phyloP scores from a whole-genome alignment of 2,113 vertebrate genomes.

The Piaya cayana region DNA sequence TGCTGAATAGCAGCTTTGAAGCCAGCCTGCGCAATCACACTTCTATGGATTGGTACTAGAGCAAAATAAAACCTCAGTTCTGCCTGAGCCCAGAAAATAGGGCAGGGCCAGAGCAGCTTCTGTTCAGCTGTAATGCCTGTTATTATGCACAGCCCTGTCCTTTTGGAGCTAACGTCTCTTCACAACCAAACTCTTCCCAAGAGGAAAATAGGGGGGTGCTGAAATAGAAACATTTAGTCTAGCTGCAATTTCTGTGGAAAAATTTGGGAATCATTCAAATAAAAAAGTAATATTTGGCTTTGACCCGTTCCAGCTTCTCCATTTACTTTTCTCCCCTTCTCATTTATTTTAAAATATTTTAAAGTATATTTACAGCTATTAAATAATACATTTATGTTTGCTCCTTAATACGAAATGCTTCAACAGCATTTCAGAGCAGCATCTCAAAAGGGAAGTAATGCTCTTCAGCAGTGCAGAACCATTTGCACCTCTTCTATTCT shows the following conservation, averaged over 20 bases:
- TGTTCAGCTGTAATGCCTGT: not conserved
- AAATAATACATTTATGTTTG: not conserved
- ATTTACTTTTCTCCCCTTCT: not conserved
- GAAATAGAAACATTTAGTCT: not conserved
- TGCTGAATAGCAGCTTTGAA: not conserved
- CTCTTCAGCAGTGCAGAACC: not conserved
- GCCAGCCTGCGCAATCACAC: not conserved
- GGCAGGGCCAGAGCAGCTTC: not conserved
- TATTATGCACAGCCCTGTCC: not conserved
- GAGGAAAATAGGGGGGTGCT: not conserved
- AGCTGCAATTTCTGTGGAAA: not conserved
- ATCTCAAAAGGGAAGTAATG: not conserved
- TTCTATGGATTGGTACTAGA: not conserved
- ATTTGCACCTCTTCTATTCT: not conserved
- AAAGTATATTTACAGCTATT: not conserved
- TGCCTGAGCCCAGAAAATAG: not conserved
- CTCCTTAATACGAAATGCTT: not conserved
- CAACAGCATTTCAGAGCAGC: not conserved
- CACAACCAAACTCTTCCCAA: not conserved
- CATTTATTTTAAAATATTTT: not conserved
- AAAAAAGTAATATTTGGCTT: not conserved
- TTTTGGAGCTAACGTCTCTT: not conserved
- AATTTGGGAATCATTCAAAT: not conserved
- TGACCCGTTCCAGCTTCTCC: not conserved
- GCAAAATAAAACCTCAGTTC: not conserved